Evolutionary conservation across 2,888 invertebrate genomes (phyloP).

Genomic region (Oscheius onirici): DNA sequence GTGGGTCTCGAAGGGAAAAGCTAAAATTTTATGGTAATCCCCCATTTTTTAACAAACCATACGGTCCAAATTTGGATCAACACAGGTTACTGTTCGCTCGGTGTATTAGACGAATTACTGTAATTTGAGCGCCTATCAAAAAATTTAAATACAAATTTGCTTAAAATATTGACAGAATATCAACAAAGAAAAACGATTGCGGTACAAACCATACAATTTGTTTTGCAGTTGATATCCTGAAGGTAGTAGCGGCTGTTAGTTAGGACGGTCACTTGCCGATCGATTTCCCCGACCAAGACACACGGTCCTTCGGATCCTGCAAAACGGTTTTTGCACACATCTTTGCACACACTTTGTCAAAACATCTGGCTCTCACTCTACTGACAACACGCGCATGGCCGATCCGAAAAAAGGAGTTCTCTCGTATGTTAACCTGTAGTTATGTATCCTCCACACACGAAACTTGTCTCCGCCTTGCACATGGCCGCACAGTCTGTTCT

Average conservation of each 20-base stretch:
- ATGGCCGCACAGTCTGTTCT: slow-evolving; percentile 22
- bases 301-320: slow-evolving; percentile 28
- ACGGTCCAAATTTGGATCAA: too few species aligned
- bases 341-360: too few species aligned
- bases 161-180: too few species aligned
- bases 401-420: background rate
- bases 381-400: background rate
- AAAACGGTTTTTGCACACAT: background rate
- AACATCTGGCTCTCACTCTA: too few species aligned
- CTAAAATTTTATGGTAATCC: too few species aligned
- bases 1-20: too few species aligned
- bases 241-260: slow-evolving; percentile 25
- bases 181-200: too few species aligned
- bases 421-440: slow-evolving; percentile 16
- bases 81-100: too few species aligned
- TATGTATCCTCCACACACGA: slow-evolving; percentile 23
- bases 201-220: slow-evolving; percentile 14
- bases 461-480: slow-evolving; percentile 19
- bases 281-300: slow-evolving; percentile 20
- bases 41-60: too few species aligned
- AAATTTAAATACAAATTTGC: too few species aligned
- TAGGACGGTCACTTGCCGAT: slow-evolving; percentile 11
- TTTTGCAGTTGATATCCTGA: slow-evolving; percentile 24
- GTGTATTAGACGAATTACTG: too few species aligned
- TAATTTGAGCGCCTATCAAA: too few species aligned